These are phyloP conservation scores for Lamproptera curius DNA, from an alignment of 2,888 invertebrate species.

Conservation along the genomic window DNA sequence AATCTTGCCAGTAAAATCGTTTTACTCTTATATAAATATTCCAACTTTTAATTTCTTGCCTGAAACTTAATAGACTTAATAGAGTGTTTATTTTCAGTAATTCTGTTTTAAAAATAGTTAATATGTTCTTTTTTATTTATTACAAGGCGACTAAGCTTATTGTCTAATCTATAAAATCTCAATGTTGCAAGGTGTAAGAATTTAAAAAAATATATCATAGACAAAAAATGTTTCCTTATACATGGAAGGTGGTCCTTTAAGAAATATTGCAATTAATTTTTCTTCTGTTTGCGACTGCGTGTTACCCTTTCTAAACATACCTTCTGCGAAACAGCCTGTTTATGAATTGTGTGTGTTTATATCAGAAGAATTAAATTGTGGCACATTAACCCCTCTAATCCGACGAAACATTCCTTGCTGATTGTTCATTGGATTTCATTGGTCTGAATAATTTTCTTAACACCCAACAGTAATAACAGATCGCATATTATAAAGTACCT, in stretches of 20 bases:
- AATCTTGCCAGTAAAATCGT: constrained; percentile 13
- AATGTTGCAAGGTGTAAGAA: too few species aligned
- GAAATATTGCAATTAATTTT: too few species aligned
- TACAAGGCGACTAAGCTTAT: too few species aligned
- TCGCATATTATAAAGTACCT: constrained; percentile 60
- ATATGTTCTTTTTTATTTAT: too few species aligned
- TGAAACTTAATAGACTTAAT: constrained; percentile 6
- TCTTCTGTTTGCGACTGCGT: constrained; percentile 26
- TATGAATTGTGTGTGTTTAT: constrained; percentile 58
- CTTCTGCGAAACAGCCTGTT: constrained; percentile 34
- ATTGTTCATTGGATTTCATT: constrained; percentile 38
- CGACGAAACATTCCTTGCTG: constrained; percentile 36
- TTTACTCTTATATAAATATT: not conserved
- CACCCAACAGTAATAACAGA: constrained; percentile 30
- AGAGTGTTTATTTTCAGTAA: too few species aligned
- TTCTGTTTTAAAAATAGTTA: too few species aligned
- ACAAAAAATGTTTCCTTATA: too few species aligned
- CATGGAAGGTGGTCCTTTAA: too few species aligned
- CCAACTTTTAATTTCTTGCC: constrained; percentile 16
- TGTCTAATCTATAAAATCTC: too few species aligned
- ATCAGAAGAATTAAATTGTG: constrained; percentile 41
- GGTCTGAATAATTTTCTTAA: constrained; percentile 24
- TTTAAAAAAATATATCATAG: too few species aligned
- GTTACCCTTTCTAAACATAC: constrained; percentile 20
- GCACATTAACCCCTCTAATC: constrained; percentile 30